Evolutionary conservation across 2,113 vertebrate genomes (phyloP).

Genomic region (Alaudala cheleensis): DNA sequence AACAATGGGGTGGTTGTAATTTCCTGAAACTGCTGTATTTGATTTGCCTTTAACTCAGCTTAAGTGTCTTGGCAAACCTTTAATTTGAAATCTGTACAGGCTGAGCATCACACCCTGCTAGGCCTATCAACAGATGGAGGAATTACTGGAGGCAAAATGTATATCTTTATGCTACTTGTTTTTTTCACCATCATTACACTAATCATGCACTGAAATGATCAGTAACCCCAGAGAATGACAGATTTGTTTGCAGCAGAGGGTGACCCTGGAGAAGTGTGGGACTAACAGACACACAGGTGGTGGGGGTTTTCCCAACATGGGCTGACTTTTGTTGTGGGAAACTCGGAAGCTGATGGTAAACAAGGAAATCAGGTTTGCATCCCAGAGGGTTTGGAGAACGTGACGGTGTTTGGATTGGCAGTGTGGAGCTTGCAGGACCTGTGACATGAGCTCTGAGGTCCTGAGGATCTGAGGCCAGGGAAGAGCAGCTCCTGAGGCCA

Average conservation of each 20-base stretch:
- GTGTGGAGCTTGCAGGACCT: not conserved
- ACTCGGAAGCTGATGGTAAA: not conserved
- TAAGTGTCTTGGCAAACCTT: constrained; percentile 35
- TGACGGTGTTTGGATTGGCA: not conserved
- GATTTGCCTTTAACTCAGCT: constrained; percentile 44
- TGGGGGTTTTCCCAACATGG: not conserved
- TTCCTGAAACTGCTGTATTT: constrained; percentile 22
- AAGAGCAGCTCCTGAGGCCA: not conserved
- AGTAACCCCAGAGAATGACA: not conserved
- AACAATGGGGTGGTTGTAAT: not conserved
- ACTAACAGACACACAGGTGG: not conserved
- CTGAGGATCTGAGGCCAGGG: no score
- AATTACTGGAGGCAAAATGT: constrained; percentile 39
- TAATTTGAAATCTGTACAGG: constrained; percentile 18
- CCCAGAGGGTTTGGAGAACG: not conserved
- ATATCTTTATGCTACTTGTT: not conserved
- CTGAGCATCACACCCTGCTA: constrained; percentile 39
- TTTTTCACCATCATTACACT: not conserved
- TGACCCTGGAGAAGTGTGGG: not conserved
- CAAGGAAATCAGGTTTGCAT: not conserved
- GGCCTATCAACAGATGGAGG: constrained; percentile 51
- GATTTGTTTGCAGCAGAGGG: not conserved
- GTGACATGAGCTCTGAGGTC: not conserved
- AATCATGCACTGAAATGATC: not conserved
- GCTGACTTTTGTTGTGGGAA: not conserved